phyloP scores from a whole-genome alignment of 2,888 invertebrate genomes.

The Agrypnus murinus region DNA sequence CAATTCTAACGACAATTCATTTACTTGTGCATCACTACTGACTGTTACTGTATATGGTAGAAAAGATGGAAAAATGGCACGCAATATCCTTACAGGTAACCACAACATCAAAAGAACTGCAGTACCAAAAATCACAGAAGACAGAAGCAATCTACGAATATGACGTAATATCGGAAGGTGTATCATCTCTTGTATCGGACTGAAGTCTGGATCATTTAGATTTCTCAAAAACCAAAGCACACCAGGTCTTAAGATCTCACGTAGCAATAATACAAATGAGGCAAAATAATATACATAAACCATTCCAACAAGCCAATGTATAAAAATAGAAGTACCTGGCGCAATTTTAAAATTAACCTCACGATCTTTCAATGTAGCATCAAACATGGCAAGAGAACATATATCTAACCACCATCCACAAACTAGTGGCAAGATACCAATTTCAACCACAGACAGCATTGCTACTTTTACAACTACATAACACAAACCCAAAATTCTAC shows the following conservation, averaged over 20 bases:
- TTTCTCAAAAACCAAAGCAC: slow-evolving; percentile 99
- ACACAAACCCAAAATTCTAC: slow-evolving; percentile 91
- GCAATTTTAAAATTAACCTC: slow-evolving; percentile 91
- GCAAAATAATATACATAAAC: slow-evolving; percentile 99
- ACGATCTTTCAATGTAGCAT: slow-evolving; percentile 90
- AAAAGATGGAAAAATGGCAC: slow-evolving; percentile 87
- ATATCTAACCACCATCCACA: slow-evolving; percentile 99
- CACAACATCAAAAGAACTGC: slow-evolving; percentile 97
- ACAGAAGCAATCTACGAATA: slow-evolving; percentile 91
- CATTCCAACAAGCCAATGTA: slow-evolving; percentile 99
- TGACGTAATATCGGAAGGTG: slow-evolving; percentile 95
- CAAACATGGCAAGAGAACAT: slow-evolving; percentile 94
- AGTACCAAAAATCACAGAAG: slow-evolving; percentile 96
- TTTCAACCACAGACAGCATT: slow-evolving; percentile 95
- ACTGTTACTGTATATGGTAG: slow-evolving; percentile 95
- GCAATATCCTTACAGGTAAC: slow-evolving; percentile 92
- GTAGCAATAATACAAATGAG: slow-evolving; percentile 92
- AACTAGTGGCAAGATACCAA: slow-evolving; percentile 95
- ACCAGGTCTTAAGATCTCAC: slow-evolving; percentile 97
- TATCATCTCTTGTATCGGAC: slow-evolving; percentile 99
- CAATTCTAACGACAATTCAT: slow-evolving; percentile 95
- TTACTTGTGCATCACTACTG: slow-evolving; percentile 89
- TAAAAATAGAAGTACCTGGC: slow-evolving; percentile 97
- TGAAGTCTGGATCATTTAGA: slow-evolving; percentile 99
- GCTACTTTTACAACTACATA: slow-evolving; percentile 95